phyloP scores from a whole-genome alignment of 2,888 invertebrate species.

The Diplolepis rosae region DNA sequence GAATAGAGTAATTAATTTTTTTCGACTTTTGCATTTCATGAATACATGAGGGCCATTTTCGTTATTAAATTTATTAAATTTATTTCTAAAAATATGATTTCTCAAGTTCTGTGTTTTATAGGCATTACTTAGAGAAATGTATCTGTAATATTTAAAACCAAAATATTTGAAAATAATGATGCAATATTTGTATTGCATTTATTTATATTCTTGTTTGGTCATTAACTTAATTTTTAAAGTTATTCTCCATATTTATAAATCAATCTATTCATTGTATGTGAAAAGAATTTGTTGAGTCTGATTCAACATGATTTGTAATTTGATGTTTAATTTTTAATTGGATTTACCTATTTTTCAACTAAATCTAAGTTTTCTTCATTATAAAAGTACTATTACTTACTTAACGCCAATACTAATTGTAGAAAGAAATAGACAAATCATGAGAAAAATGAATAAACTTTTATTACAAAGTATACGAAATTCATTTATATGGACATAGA shows the following conservation, averaged over 20 bases:
- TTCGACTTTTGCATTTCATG: neutral
- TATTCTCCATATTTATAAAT: neutral
- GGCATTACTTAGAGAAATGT: too few species aligned
- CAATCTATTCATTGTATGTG: too few species aligned
- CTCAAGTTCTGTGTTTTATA: neutral
- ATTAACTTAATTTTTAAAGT: neutral
- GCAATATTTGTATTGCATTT: neutral
- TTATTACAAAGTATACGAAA: conserved; percentile 25
- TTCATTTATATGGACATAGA: neutral
- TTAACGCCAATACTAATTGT: neutral
- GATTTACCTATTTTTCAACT: neutral
- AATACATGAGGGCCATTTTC: neutral
- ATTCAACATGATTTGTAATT: neutral
- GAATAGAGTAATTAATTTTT: neutral
- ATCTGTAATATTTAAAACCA: conserved; percentile 10
- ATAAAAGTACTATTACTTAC: neutral
- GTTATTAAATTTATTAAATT: neutral
- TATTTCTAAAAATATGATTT: too few species aligned
- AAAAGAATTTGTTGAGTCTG: neutral
- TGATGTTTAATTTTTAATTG: neutral
- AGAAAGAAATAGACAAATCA: neutral
- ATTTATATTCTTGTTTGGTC: neutral
- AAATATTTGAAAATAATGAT: conserved; percentile 2
- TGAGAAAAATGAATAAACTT: conserved; percentile 23
- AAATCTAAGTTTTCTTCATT: neutral